Evolutionary conservation across 2,797 vertebrate species (phyloP).

Genomic region (Pseudochirops cupreus): DNA sequence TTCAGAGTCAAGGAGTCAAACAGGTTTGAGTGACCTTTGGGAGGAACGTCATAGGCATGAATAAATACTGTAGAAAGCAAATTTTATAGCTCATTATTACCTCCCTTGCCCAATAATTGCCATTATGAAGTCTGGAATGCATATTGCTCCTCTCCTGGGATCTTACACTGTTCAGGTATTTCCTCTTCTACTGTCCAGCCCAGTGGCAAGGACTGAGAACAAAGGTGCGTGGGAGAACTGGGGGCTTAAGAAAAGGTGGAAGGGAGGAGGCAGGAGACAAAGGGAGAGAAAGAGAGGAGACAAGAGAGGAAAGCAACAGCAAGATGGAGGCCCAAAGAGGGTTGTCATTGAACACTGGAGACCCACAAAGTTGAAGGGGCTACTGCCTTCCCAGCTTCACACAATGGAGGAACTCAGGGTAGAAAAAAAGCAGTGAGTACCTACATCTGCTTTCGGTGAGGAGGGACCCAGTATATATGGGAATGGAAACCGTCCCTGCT

Average conservation of each 20-base stretch:
- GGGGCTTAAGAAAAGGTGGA: not conserved
- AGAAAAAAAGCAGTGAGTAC: not conserved
- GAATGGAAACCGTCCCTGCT: not conserved
- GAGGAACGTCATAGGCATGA: constrained; percentile 21
- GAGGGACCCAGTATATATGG: not conserved
- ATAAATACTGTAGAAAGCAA: not conserved
- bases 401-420: not conserved
- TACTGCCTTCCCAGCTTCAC: not conserved
- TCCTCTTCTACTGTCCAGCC: not conserved
- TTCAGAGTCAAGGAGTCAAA: constrained; percentile 50
- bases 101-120: constrained; percentile 35
- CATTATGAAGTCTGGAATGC: not conserved
- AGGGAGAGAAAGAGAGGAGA: not conserved
- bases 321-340: not conserved
- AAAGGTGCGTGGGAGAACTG: not conserved
- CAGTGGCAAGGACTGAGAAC: not conserved
- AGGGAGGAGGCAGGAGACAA: not conserved
- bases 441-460: not conserved
- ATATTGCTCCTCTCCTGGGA: not conserved
- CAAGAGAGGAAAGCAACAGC: not conserved
- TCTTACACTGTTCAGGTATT: not conserved
- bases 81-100: constrained; percentile 20
- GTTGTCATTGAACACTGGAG: not conserved
- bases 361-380: not conserved
- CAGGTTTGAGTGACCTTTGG: constrained; percentile 68